A percentile compares a stretch with the other conserved stretches of the same genome.
These are phyloP conservation scores for Ceratina japonica DNA, from an alignment of 1,140 invertebrate genomes.

Conservation along the genomic window DNA sequence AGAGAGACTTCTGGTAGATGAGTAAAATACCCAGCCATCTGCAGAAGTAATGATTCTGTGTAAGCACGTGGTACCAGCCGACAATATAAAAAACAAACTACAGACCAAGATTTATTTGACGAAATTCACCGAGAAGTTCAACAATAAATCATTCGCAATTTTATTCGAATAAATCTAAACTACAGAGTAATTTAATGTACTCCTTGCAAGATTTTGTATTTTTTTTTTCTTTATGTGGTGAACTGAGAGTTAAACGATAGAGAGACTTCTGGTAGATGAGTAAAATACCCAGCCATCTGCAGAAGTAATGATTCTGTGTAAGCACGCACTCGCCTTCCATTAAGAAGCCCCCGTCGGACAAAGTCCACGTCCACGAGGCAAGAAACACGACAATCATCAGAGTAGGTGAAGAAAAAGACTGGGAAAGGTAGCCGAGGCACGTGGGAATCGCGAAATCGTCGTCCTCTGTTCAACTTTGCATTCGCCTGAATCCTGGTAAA, in stretches of 20 bases:
- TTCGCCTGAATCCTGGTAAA: constrained; percentile 72
- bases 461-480: constrained; percentile 43
- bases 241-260: constrained; percentile 11
- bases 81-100: no score
- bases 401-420: constrained; percentile 51
- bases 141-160: neutral
- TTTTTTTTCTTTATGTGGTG: no score
- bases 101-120: no score
- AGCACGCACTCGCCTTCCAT: constrained; percentile 58
- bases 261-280: neutral
- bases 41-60: constrained; percentile 52
- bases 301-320: constrained; percentile 55
- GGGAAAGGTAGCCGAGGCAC: constrained; percentile 60
- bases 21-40: constrained; percentile 51
- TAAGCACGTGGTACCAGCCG: no score
- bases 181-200: no score
- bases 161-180: no score
- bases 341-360: constrained; percentile 43
- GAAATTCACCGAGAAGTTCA: no score
- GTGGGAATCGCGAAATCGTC: constrained; percentile 73
- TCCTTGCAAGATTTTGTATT: neutral
- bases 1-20: neutral
- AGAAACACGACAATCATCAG: constrained; percentile 52
- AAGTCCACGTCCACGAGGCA: constrained; percentile 30
- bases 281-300: constrained; percentile 48